Evolutionary conservation across 2,113 vertebrate genomes (phyloP).

Genomic region (Corydoras maculifer): DNA sequence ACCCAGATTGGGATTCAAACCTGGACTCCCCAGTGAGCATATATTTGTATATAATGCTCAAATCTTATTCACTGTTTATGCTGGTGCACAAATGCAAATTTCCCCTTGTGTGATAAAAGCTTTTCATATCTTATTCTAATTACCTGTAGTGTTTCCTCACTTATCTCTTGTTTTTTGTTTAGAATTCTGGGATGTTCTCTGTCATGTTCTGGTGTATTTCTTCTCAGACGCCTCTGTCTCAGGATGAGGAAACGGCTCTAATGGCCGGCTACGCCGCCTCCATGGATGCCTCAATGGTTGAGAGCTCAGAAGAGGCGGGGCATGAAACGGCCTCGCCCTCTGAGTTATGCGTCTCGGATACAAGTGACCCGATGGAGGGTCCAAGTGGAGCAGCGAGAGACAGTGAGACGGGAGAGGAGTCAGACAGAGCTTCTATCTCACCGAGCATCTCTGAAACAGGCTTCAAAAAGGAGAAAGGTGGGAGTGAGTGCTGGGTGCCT

Average conservation of each 20-base stretch:
- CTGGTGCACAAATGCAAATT: no score
- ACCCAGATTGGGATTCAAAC: no score
- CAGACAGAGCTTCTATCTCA: conserved; percentile 78
- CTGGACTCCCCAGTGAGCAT: no score
- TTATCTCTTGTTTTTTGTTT: no score
- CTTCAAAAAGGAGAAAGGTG: conserved; percentile 89
- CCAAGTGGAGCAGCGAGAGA: conserved; percentile 68
- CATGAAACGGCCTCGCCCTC: neutral
- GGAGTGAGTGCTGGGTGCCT: neutral
- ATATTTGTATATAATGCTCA: no score
- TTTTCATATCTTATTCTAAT: no score
- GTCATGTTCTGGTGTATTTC: neutral
- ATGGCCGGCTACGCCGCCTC: conserved; percentile 86
- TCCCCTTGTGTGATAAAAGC: no score
- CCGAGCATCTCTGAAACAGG: conserved; percentile 75
- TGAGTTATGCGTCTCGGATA: conserved; percentile 25
- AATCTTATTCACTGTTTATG: no score
- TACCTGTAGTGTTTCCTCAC: no score
- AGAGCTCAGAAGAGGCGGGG: conserved; percentile 46
- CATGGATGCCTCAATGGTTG: conserved; percentile 71
- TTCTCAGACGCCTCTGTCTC: conserved; percentile 70
- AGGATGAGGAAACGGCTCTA: conserved; percentile 78
- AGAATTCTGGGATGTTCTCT: neutral
- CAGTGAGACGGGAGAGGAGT: conserved; percentile 61
- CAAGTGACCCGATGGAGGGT: conserved; percentile 47